Conservation (phyloP, 2,888 invertebrate species). For the Bedellia somnulentella region DNA sequence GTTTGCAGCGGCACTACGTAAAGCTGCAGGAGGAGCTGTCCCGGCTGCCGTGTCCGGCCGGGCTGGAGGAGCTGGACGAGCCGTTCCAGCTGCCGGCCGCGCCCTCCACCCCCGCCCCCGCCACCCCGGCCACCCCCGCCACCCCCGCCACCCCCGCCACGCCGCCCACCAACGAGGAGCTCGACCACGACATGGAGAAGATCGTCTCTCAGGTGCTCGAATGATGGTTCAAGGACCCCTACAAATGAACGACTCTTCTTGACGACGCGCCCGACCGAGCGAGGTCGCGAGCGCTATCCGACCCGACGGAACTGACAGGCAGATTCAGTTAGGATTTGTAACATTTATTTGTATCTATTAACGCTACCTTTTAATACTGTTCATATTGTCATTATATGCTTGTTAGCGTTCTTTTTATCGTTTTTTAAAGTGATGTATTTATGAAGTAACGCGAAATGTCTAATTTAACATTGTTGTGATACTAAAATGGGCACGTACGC, state of each 20-base stretch:
- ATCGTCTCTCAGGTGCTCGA: conserved; percentile 71
- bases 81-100: conserved; percentile 48
- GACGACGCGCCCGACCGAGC: not conserved
- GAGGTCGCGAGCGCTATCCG: not conserved
- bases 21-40: conserved; percentile 84
- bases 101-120: conserved; percentile 17
- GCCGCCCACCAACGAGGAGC: conserved; percentile 51
- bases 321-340: not conserved
- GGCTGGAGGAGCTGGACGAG: conserved; percentile 71
- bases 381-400: conserved; percentile 26
- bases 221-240: conserved; percentile 23
- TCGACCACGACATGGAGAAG: conserved; percentile 77
- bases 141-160: conserved; percentile 14
- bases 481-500: conserved; percentile 42
- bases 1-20: conserved; percentile 72
- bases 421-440: conserved; percentile 27
- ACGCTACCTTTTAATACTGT: conserved; percentile 17
- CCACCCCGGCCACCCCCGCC: conserved; percentile 25
- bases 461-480: conserved; percentile 52
- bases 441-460: conserved; percentile 26
- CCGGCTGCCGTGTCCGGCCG: conserved; percentile 78
- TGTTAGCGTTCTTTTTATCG: conserved; percentile 31
- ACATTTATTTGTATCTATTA: conserved; percentile 7
- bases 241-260: not conserved
- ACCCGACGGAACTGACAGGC: not conserved